Evolutionary conservation across 2,113 vertebrate genomes (phyloP).

Genomic region (Takifugu bimaculatus): DNA sequence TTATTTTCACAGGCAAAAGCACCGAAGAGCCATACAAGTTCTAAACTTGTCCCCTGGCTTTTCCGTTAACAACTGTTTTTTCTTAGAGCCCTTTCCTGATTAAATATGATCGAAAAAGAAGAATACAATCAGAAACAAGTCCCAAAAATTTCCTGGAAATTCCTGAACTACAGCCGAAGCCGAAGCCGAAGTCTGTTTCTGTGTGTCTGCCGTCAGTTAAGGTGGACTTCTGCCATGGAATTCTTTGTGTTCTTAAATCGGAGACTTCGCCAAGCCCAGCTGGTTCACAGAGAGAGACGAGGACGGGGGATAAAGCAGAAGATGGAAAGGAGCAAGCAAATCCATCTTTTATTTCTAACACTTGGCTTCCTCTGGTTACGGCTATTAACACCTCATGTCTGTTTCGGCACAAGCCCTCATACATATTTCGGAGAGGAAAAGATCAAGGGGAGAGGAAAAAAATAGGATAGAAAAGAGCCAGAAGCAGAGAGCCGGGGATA

Average conservation of each 20-base stretch:
- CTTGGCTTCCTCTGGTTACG: slow-evolving; percentile 50
- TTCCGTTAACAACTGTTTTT: slow-evolving; percentile 22
- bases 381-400: slow-evolving; percentile 59
- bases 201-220: slow-evolving; percentile 57
- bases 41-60: not conserved
- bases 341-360: slow-evolving; percentile 42
- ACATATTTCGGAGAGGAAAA: slow-evolving; percentile 24
- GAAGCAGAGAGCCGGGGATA: slow-evolving; percentile 22
- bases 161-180: slow-evolving; percentile 39
- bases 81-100: slow-evolving; percentile 12
- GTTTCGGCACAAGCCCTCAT: slow-evolving; percentile 19
- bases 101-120: slow-evolving; percentile 30
- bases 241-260: slow-evolving; percentile 74
- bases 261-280: slow-evolving; percentile 64
- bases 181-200: slow-evolving; percentile 39
- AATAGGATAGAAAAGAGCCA: slow-evolving; percentile 7
- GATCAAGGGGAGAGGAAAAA: slow-evolving; percentile 7
- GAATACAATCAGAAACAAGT: slow-evolving; percentile 39
- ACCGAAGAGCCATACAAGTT: slow-evolving; percentile 11
- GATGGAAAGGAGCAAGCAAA: slow-evolving; percentile 42
- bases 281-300: slow-evolving; percentile 40
- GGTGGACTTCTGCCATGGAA: slow-evolving; percentile 68
- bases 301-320: slow-evolving; percentile 3
- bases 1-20: slow-evolving; percentile 12
- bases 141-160: slow-evolving; percentile 48